phyloP scores from a whole-genome alignment of 1,140 invertebrate genomes.

The Aphis craccivora region DNA sequence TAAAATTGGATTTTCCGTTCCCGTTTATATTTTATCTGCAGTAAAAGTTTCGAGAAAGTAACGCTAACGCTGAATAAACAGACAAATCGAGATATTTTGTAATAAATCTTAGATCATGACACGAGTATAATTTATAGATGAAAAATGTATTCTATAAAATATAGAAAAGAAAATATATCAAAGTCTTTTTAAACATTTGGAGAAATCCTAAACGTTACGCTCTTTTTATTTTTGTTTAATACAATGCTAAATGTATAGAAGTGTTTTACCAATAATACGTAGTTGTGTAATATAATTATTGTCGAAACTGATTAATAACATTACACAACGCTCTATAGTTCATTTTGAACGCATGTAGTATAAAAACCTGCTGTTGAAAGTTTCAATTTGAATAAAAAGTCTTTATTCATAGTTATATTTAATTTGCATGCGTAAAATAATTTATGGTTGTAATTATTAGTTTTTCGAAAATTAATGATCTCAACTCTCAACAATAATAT shows the following conservation, averaged over 20 bases:
- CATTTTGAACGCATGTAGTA: not conserved
- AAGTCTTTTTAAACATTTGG: not conserved
- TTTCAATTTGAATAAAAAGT: not conserved
- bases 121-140: not conserved
- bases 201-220: not conserved
- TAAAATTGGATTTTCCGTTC: slow-evolving; percentile 19
- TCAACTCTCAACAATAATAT: not conserved
- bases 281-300: not conserved
- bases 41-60: slow-evolving; percentile 47
- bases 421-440: not conserved
- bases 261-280: not conserved
- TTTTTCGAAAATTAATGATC: slow-evolving; percentile 18
- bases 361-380: not conserved
- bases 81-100: slow-evolving; percentile 28
- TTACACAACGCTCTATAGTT: not conserved
- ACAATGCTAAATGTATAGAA: not conserved
- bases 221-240: not conserved
- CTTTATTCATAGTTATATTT: not conserved
- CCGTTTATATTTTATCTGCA: not conserved
- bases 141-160: slow-evolving; percentile 27
- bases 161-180: slow-evolving; percentile 32
- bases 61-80: slow-evolving; percentile 29
- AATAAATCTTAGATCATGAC: slow-evolving; percentile 41
- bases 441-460: not conserved
- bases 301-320: not conserved